Conservation (phyloP, 2,888 invertebrate genomes). For the Chymomyza fuscimana region DNA sequence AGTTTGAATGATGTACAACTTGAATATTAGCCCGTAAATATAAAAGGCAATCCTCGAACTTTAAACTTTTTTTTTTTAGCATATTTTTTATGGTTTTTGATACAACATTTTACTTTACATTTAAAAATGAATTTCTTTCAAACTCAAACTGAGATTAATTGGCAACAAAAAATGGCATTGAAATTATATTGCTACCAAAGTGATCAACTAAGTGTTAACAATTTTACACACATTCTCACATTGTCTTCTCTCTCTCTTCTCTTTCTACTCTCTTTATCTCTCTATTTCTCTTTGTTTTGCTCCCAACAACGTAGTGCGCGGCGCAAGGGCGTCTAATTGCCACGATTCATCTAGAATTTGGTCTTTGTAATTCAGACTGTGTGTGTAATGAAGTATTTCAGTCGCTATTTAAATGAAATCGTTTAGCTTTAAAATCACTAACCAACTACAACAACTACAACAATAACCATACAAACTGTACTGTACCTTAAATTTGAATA, state of each 20-base stretch:
- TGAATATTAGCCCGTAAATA: too few species aligned
- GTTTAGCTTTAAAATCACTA: conserved; percentile 36
- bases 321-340: conserved; percentile 78
- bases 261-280: conserved; percentile 51
- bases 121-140: conserved; percentile 75
- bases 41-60: background rate
- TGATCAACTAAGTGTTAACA: conserved; percentile 37
- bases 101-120: conserved; percentile 47
- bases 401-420: conserved; percentile 76
- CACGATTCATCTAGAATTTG: conserved; percentile 79
- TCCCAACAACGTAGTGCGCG: conserved; percentile 66
- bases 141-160: conserved; percentile 74
- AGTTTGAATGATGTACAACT: too few species aligned
- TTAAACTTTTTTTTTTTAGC: background rate
- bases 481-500: conserved; percentile 62
- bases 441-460: conserved; percentile 32
- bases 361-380: conserved; percentile 79
- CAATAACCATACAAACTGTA: conserved; percentile 29
- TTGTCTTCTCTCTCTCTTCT: conserved; percentile 42
- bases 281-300: conserved; percentile 41
- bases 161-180: conserved; percentile 25
- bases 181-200: conserved; percentile 33
- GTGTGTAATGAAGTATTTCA: conserved; percentile 78
- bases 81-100: conserved; percentile 14
- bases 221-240: conserved; percentile 14